Evolutionary conservation across 2,113 vertebrate genomes (phyloP), one percentile per base, ranked within the genome.

Genomic region (Ammodytes marinus): DNA sequence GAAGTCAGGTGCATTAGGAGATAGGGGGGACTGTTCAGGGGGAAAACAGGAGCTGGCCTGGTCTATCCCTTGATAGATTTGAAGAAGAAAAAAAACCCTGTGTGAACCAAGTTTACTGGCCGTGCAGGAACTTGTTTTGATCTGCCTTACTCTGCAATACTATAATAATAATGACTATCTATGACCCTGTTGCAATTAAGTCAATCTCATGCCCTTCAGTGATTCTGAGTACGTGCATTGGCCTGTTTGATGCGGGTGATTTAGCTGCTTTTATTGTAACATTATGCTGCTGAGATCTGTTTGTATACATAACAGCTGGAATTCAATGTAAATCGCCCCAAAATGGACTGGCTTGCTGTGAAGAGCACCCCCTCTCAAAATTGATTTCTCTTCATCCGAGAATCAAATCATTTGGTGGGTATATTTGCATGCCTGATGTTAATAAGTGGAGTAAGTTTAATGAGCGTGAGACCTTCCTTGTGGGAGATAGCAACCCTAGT

Each of bases 51-150:
- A 65, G 64, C 77, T 58, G n/a, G 55, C 27, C 27, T 27, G 27
- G 27, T 27, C 27, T 59, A 35, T 77, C 50, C 35, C 66, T 50
- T 63, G 47, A 60, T 65, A 63, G 65, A 72, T 79, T 3, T 42
- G 50, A 60, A 68, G 74, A 79, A 19, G 7, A 74, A 42, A 27
- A 27, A 27, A 27, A 27, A 27, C 27, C 27, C 42, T 50, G 70
- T 65, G 47, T 76, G 69, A 70, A 72, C 61, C 35, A 70, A 50
- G 14, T 79, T 88, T 52, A 47, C 50, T 13, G 47, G 70, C 60
- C 15, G 0, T 89, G 82, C 77, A 83, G 43, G 35, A 74, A 85
- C 82, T 79, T 85, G 82, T 74, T 84, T 65, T 70, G 77, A 85
- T 79, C 76, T 17, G 17, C 46, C 45, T 75, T 0, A 8, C 67